Conservation (phyloP, 2,888 invertebrate species). For the Lepetodrilus schrolli region DNA sequence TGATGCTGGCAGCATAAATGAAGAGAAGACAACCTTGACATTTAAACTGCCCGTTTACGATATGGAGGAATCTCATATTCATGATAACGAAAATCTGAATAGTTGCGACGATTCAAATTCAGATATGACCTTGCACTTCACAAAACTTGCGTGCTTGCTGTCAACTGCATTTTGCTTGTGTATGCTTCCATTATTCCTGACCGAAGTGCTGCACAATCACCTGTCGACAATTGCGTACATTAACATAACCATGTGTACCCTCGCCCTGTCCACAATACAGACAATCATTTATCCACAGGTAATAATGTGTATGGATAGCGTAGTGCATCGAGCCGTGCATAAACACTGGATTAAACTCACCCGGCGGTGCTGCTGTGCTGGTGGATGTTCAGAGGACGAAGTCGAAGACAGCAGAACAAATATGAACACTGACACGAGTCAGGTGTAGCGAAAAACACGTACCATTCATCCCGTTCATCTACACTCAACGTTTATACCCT, state of each 20-base stretch:
- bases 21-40: conserved; percentile 7
- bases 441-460: too few relatives aligned
- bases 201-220: conserved; percentile 52
- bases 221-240: conserved; percentile 53
- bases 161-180: conserved; percentile 57
- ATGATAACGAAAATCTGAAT: neutral
- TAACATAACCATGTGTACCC: conserved; percentile 60
- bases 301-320: conserved; percentile 60
- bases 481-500: too few relatives aligned
- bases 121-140: conserved; percentile 39
- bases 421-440: conserved; percentile 39
- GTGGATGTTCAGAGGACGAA: neutral
- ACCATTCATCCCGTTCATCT: too few relatives aligned
- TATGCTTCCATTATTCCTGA: conserved; percentile 61
- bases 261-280: conserved; percentile 62
- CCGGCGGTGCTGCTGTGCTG: neutral
- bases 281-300: conserved; percentile 67
- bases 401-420: neutral
- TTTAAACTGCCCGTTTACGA: conserved; percentile 29
- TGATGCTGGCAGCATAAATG: neutral
- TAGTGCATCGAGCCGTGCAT: conserved; percentile 55
- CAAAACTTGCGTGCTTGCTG: conserved; percentile 56
- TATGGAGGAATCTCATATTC: conserved; percentile 37
- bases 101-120: conserved; percentile 28
- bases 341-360: conserved; percentile 33